Conservation (phyloP, 2,113 vertebrate species). For the Procavia capensis region DNA sequence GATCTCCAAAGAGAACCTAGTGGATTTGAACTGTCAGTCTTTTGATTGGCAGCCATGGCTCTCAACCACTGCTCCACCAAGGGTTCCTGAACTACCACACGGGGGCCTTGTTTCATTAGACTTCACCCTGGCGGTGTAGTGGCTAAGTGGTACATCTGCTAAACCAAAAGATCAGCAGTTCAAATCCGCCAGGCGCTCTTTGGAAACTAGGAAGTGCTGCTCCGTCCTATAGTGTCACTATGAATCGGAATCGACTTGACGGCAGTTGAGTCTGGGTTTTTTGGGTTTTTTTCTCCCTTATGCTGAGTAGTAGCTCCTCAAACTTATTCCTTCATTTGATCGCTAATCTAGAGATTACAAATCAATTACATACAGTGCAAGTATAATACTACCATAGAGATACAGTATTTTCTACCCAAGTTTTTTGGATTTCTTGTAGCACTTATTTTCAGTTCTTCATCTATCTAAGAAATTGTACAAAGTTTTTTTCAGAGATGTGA, state of each 20-base stretch:
- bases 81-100: constrained; percentile 58
- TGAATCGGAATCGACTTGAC: too few species aligned
- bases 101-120: constrained; percentile 60
- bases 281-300: constrained; percentile 16
- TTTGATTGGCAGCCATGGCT: too few species aligned
- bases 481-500: not conserved
- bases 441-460: not conserved
- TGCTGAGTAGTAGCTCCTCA: not conserved
- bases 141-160: too few species aligned
- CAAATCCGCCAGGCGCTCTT: too few species aligned
- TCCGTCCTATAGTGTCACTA: too few species aligned
- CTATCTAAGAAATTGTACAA: constrained; percentile 26
- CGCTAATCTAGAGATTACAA: constrained; percentile 2
- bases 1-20: too few species aligned
- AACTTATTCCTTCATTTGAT: constrained; percentile 26
- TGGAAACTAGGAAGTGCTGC: too few species aligned
- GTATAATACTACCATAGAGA: not conserved
- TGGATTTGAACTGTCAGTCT: too few species aligned
- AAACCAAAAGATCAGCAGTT: too few species aligned
- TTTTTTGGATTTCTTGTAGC: constrained; percentile 11
- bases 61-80: too few species aligned
- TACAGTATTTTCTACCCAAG: not conserved
- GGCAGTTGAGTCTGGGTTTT: too few species aligned
- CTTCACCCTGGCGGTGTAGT: too few species aligned
- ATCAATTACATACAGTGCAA: not conserved